phyloP scores from a whole-genome alignment of 2,888 invertebrate genomes.

The Zygogramma bicolorata region DNA sequence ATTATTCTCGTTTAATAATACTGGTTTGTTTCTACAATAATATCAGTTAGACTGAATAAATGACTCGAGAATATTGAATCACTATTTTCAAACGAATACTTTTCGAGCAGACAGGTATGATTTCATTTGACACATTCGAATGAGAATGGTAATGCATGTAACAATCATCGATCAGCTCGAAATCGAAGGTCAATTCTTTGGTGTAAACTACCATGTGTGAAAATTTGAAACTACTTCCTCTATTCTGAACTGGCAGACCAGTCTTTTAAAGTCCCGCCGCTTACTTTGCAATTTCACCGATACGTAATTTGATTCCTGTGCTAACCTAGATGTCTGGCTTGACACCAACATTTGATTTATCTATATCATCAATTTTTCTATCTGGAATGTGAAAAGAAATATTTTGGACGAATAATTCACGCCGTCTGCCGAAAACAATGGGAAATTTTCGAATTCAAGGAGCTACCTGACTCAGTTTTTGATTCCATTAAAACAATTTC shows the following conservation, averaged over 20 bases:
- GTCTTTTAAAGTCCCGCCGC: conserved; percentile 26
- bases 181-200: conserved; percentile 44
- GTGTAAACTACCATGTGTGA: conserved; percentile 38
- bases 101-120: too few relatives aligned
- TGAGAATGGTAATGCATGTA: too few relatives aligned
- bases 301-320: conserved; percentile 36
- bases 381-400: background rate
- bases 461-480: too few relatives aligned
- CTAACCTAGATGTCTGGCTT: conserved; percentile 14
- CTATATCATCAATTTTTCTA: background rate
- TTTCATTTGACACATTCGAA: background rate
- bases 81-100: too few relatives aligned
- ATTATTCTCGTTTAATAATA: too few relatives aligned
- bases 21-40: too few relatives aligned
- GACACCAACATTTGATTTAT: background rate
- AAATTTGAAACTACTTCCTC: conserved; percentile 51
- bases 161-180: conserved; percentile 21
- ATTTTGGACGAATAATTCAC: background rate
- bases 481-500: too few relatives aligned
- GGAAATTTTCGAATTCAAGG: too few relatives aligned
- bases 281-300: conserved; percentile 43
- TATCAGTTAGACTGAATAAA: too few relatives aligned
- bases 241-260: conserved; percentile 16
- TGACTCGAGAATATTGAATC: too few relatives aligned
- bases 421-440: too few relatives aligned